Evolutionary conservation across 2,113 vertebrate species (phyloP).

Genomic region (Natator depressus): DNA sequence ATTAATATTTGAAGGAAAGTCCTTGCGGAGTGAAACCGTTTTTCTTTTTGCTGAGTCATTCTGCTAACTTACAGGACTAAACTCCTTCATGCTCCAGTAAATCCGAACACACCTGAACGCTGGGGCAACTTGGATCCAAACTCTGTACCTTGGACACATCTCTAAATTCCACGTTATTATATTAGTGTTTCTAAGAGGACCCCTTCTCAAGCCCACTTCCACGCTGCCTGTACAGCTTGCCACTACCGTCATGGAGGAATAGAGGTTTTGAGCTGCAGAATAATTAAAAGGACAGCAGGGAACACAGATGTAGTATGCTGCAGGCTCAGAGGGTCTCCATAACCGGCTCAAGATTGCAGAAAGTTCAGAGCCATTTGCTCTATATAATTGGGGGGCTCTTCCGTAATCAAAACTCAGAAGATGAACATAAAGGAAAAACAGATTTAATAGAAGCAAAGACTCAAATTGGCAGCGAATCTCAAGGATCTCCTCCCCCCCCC

Average conservation of each 20-base stretch:
- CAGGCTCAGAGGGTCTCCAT: background rate
- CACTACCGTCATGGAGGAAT: background rate
- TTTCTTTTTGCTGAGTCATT: background rate
- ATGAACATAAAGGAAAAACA: constrained; percentile 13
- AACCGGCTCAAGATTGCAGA: background rate
- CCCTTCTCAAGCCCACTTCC: background rate
- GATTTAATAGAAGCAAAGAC: constrained; percentile 47
- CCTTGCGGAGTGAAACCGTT: background rate
- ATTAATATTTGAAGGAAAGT: background rate
- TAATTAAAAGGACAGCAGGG: background rate
- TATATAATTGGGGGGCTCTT: background rate
- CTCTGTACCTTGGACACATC: background rate
- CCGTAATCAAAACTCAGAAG: background rate
- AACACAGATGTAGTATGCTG: background rate
- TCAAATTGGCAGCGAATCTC: constrained; percentile 39
- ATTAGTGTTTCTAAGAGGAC: background rate
- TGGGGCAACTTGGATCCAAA: background rate
- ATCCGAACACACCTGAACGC: background rate
- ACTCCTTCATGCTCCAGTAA: background rate
- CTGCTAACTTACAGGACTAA: background rate
- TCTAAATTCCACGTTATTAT: background rate
- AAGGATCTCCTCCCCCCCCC: constrained; percentile 17
- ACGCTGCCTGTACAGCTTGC: background rate
- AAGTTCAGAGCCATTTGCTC: background rate
- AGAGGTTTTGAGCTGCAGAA: background rate